These are phyloP conservation scores for Callipepla squamata DNA, from an alignment of 2,113 vertebrate species.

Conservation along the genomic window DNA sequence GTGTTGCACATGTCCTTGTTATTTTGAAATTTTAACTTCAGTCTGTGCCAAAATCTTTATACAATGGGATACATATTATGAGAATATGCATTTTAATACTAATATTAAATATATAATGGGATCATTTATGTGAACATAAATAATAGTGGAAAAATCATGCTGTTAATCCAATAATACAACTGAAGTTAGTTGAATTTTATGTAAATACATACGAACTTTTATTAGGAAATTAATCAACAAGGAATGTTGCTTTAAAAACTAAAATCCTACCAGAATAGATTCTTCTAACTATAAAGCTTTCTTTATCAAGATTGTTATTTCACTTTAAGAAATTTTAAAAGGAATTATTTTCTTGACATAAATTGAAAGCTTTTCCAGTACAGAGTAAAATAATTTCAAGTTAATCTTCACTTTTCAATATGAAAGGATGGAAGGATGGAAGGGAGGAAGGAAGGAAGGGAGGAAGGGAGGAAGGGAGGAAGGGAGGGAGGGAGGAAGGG, in stretches of 20 bases:
- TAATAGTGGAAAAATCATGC: neutral
- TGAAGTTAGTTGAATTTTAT: neutral
- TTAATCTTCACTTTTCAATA: neutral
- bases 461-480: too few relatives aligned
- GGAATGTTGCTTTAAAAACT: constrained; percentile 38
- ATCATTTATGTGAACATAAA: constrained; percentile 28
- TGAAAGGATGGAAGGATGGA: too few relatives aligned
- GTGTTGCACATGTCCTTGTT: neutral
- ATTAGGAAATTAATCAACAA: constrained; percentile 55
- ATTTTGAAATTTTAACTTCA: constrained; percentile 2
- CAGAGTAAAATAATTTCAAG: neutral
- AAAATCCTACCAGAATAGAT: constrained; percentile 36
- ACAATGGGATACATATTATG: neutral
- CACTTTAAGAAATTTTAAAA: neutral
- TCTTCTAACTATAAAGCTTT: constrained; percentile 22
- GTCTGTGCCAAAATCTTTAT: neutral
- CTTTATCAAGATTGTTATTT: neutral
- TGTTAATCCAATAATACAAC: constrained; percentile 1
- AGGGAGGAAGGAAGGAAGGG: too few relatives aligned
- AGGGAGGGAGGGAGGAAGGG: too few relatives aligned
- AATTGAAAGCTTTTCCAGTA: neutral
- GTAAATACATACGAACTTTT: neutral
- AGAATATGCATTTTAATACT: neutral
- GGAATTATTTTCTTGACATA: neutral
- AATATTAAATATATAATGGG: neutral